These are phyloP conservation scores for Thera britannica DNA, from an alignment of 2,888 invertebrate genomes.

Conservation along the genomic window DNA sequence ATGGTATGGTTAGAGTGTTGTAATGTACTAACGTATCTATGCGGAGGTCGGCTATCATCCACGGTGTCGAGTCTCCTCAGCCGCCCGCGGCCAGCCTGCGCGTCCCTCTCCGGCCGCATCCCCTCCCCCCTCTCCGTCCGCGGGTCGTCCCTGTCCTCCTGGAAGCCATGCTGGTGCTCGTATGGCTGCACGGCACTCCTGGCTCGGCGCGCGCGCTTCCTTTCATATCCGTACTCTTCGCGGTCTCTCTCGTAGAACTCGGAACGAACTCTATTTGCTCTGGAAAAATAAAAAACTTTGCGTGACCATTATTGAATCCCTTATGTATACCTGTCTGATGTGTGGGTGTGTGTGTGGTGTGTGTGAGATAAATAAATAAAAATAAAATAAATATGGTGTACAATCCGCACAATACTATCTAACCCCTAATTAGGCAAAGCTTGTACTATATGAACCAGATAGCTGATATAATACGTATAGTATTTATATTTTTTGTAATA, in stretches of 20 bases:
- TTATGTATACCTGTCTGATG: too few species aligned
- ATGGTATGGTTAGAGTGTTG: neutral
- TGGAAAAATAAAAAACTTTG: slow-evolving; percentile 27
- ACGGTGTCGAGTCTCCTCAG: slow-evolving; percentile 67
- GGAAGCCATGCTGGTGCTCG: slow-evolving; percentile 61
- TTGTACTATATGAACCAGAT: too few species aligned
- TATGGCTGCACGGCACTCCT: slow-evolving; percentile 60
- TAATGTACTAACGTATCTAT: slow-evolving; percentile 28
- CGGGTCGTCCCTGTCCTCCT: slow-evolving; percentile 47
- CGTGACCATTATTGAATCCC: neutral
- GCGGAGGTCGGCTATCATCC: slow-evolving; percentile 59
- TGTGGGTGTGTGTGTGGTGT: too few species aligned
- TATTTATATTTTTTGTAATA: too few species aligned
- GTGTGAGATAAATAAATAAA: too few species aligned
- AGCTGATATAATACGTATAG: too few species aligned
- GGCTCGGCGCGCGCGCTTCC: slow-evolving; percentile 61
- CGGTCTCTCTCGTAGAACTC: slow-evolving; percentile 67
- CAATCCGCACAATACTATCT: too few species aligned
- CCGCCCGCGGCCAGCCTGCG: slow-evolving; percentile 48
- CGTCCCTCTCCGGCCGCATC: slow-evolving; percentile 37
- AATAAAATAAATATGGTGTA: too few species aligned
- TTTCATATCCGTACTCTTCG: slow-evolving; percentile 53
- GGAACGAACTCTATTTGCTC: slow-evolving; percentile 66
- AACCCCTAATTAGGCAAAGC: too few species aligned
- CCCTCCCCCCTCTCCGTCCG: slow-evolving; percentile 24